These are phyloP conservation scores for Microhierax caerulescens DNA, from an alignment of 2,797 vertebrate genomes.

Conservation along the genomic window DNA sequence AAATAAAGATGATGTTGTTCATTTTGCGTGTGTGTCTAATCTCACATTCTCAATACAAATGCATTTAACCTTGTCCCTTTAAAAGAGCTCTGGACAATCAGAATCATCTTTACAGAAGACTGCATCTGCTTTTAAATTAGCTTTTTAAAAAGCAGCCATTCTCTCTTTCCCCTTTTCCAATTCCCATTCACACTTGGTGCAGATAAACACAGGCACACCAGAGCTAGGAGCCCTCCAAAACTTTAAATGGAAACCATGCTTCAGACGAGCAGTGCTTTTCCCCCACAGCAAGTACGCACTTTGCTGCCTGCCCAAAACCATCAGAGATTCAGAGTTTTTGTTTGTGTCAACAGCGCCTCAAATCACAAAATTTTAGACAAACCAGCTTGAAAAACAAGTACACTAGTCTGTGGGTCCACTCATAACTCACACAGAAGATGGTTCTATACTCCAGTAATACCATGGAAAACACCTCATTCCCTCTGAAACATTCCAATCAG, in stretches of 20 bases:
- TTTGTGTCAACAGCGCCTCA: not conserved
- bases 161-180: conserved; percentile 49
- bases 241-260: conserved; percentile 35
- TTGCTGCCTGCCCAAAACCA: not conserved
- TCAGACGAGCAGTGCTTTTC: not conserved
- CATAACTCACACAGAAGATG: not conserved
- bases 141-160: conserved; percentile 63
- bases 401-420: not conserved
- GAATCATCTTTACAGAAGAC: conserved; percentile 71
- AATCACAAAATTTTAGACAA: not conserved
- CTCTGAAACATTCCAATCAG: not conserved
- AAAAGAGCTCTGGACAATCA: conserved; percentile 65
- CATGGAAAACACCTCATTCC: not conserved
- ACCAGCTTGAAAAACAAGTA: not conserved
- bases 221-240: not conserved
- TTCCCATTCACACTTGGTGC: conserved; percentile 49
- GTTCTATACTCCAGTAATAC: not conserved
- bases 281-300: not conserved
- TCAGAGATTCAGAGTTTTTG: not conserved
- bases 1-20: conserved; percentile 58
- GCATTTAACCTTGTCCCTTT: conserved; percentile 67
- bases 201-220: conserved; percentile 46
- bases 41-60: conserved; percentile 64
- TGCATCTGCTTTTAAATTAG: conserved; percentile 69
- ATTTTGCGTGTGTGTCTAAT: conserved; percentile 54